Evolutionary conservation across 2,797 vertebrate species (phyloP).

Genomic region (Glossophaga mutica): DNA sequence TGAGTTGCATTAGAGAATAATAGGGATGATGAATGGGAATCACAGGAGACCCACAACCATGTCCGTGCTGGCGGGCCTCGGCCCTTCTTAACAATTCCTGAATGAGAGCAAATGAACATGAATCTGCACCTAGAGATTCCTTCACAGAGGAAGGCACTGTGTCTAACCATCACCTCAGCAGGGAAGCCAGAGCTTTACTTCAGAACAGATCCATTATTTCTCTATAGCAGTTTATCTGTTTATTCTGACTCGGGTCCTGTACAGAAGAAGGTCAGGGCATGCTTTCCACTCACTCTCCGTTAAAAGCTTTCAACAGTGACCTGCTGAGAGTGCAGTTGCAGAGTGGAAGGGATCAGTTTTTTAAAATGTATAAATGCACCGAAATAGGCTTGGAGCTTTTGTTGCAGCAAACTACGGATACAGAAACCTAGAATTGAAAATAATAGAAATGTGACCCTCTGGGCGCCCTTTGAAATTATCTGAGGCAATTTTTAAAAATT

Average conservation of each 20-base stretch:
- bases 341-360: background rate
- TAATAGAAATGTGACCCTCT: background rate
- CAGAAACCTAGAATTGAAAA: background rate
- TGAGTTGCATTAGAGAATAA: background rate
- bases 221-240: background rate
- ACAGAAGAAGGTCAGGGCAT: background rate
- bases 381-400: background rate
- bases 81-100: background rate
- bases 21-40: background rate
- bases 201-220: background rate
- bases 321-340: background rate
- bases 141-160: background rate
- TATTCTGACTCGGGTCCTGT: background rate
- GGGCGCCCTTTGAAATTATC: background rate
- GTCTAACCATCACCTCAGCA: background rate
- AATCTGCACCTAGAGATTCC: background rate
- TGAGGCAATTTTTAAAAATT: background rate
- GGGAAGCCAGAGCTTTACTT: background rate
- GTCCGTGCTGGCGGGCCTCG: background rate
- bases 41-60: fast-evolving
- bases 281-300: background rate
- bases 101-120: background rate
- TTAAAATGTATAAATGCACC: background rate
- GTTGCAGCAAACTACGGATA: background rate
- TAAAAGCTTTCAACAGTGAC: constrained; percentile 60